Conservation (phyloP, 2,797 vertebrate species). For the Anguilla obscura region DNA sequence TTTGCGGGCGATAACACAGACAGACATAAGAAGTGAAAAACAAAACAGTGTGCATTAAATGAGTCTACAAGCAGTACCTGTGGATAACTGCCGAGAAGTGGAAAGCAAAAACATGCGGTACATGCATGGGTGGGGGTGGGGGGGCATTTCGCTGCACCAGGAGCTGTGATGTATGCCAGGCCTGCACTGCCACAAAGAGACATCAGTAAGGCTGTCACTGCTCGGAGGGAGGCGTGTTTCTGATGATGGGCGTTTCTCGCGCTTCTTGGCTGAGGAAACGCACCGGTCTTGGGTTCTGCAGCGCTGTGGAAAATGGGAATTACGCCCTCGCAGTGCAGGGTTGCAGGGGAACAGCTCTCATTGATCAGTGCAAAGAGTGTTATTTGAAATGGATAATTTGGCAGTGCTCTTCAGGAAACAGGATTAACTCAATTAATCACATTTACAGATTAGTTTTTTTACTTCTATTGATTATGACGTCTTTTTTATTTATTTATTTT, state of each 20-base stretch:
- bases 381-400: constrained; percentile 66
- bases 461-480: constrained; percentile 80
- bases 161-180: background rate
- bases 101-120: background rate
- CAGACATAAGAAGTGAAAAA: background rate
- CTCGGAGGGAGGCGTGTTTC: background rate
- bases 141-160: background rate
- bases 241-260: background rate
- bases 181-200: constrained; percentile 8
- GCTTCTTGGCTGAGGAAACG: background rate
- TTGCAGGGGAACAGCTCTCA: constrained; percentile 54
- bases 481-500: constrained; percentile 29
- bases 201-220: background rate
- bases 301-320: constrained; percentile 5
- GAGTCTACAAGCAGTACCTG: background rate
- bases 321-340: constrained; percentile 8
- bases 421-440: constrained; percentile 87
- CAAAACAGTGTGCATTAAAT: background rate
- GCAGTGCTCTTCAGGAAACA: constrained; percentile 71
- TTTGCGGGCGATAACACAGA: background rate
- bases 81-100: background rate
- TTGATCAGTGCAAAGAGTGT: constrained; percentile 60
- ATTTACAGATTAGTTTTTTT: constrained; percentile 86
- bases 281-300: background rate
- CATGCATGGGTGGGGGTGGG: background rate